phyloP scores from a whole-genome alignment of 2,888 invertebrate species.

The Napeogenes sylphis region DNA sequence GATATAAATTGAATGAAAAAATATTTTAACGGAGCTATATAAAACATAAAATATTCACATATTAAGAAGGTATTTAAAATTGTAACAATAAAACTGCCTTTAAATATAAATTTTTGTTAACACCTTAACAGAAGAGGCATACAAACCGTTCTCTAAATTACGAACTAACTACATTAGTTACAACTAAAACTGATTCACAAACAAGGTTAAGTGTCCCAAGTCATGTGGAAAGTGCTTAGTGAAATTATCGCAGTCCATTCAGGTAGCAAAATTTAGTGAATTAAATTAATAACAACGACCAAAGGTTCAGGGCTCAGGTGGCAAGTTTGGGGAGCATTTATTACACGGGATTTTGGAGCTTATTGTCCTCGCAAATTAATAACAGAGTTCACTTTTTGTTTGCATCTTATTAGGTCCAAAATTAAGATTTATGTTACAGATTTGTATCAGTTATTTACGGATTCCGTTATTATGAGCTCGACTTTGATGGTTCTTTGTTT shows the following conservation, averaged over 20 bases:
- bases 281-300: conserved; percentile 7
- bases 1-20: background rate
- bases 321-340: conserved; percentile 52
- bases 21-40: background rate
- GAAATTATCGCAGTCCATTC: conserved; percentile 17
- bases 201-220: conserved; percentile 24
- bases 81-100: no score
- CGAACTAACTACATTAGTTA: conserved; percentile 5
- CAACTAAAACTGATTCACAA: conserved; percentile 10
- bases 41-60: no score
- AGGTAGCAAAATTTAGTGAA: conserved; percentile 8
- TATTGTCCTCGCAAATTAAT: conserved; percentile 59
- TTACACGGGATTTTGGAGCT: conserved; percentile 51
- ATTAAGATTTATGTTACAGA: conserved; percentile 44
- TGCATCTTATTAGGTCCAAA: conserved; percentile 35
- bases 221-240: conserved; percentile 27
- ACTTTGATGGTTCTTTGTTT: conserved; percentile 4
- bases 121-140: background rate
- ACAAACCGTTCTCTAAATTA: background rate
- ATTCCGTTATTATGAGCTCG: conserved; percentile 10
- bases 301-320: conserved; percentile 46
- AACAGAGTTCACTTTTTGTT: conserved; percentile 55
- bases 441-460: conserved; percentile 28
- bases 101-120: no score
- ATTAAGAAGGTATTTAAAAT: background rate